Percentiles rank a stretch among this genome's conserved stretches.
Evolutionary conservation across 37 sponge, comb jelly and placozoan species (phyloP).

Genomic region (Lycopodina hypogea): DNA sequence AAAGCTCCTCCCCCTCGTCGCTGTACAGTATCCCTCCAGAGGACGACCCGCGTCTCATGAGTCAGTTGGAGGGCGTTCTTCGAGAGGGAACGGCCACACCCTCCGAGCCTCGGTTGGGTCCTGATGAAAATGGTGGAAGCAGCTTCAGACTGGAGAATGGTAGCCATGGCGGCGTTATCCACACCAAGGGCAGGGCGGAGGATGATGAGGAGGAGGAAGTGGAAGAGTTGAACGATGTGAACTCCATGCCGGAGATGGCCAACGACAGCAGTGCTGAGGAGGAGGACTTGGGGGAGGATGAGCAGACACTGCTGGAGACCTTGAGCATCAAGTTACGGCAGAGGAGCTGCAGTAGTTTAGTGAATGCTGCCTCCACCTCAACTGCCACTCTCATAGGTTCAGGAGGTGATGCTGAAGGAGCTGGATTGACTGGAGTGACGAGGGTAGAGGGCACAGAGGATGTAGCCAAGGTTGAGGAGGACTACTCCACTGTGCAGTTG

Average conservation of each 20-base stretch:
- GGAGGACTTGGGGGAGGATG: conserved; percentile 42
- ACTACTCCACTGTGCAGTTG: neutral
- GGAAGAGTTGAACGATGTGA: conserved; percentile 11
- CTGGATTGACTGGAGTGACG: neutral
- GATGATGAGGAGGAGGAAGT: conserved; percentile 1
- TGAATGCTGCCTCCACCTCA: neutral
- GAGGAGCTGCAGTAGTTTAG: neutral
- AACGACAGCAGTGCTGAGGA: conserved; percentile 71
- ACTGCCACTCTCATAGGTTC: neutral
- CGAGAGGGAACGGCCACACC: conserved; percentile 29
- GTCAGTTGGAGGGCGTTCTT: conserved; percentile 11
- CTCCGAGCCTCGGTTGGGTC: conserved; percentile 7
- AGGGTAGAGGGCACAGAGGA: neutral
- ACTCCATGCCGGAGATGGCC: conserved; percentile 45
- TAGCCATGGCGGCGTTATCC: neutral
- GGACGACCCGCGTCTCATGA: conserved; percentile 9
- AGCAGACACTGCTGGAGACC: conserved; percentile 10
- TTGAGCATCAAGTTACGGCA: conserved; percentile 27
- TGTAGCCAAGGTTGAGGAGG: neutral
- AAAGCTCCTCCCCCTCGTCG: conserved; percentile 17
- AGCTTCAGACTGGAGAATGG: neutral
- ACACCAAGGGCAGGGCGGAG: neutral
- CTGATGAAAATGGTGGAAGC: conserved; percentile 17
- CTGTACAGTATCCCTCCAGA: conserved; percentile 24
- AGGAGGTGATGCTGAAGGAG: neutral